Evolutionary conservation across 2,888 invertebrate species (phyloP), one percentile per base, ranked within the genome.

Genomic region (Heliconius charithonia): DNA sequence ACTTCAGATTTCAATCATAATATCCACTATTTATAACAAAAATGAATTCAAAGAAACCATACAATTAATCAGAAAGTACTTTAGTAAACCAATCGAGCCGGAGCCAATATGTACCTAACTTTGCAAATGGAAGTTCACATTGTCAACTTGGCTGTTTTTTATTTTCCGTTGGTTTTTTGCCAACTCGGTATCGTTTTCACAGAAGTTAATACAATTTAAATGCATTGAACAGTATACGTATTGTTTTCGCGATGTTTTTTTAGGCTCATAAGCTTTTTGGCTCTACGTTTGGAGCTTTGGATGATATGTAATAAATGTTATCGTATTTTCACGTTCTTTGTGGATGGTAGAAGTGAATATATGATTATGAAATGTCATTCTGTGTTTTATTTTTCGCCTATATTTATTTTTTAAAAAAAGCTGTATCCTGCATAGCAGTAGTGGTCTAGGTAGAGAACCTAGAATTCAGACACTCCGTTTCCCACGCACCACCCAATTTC

Each of bases 101-200:
- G 75, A 78, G 82, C 79, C 83, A 84, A 84, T 84, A 82, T 83
- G 84, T 85, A 82, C 81, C 81, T 79, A 83, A 82, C 81, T 83
- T 83, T 81, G 79, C 78, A 83, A 83, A 83, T 82, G 79, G 77
- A 79, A 82, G 82, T 83, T 82, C 83, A 83, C 81, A 82, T 83
- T 83, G 83, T 83, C 83, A 83, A 82, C 81, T 82, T 75, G 65
- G 51, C 41, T 66, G 66, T 71, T 76, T 76, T 80, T 80, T 82
- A 79, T 82, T 83, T 59, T 79, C 76, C 74, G 79, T 83, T 84
- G 84, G 83, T 83, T 84, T 84, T 84, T 83, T 84, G 84, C 84
- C 83, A 84, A 84, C 78, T 82, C 79, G 69, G 82, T 82, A 83
- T 82, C 80, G 81, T 83, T 82, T 83, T 82, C 81, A 79, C 73